Percentiles rank a stretch among this genome's conserved stretches.
These are phyloP conservation scores for Theristicus caerulescens DNA, from an alignment of 2,113 vertebrate genomes.

Conservation along the genomic window DNA sequence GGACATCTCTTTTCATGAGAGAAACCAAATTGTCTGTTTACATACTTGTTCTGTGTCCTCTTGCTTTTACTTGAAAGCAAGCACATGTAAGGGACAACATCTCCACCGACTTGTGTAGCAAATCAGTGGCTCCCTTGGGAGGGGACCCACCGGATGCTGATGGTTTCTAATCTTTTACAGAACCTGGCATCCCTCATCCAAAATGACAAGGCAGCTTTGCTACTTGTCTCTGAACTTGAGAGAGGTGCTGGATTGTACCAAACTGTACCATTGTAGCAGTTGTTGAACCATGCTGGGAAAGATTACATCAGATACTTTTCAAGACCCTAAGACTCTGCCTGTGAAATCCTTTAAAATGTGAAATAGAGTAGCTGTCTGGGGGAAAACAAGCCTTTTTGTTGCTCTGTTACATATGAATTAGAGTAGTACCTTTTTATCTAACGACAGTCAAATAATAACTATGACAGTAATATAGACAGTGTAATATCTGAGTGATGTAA, in stretches of 20 bases:
- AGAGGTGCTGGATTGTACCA: not conserved
- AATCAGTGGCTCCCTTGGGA: not conserved
- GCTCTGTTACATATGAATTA: not conserved
- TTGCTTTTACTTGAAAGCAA: not conserved
- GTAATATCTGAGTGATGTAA: not conserved
- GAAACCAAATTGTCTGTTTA: not conserved
- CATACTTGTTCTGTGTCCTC: not conserved
- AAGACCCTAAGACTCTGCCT: not conserved
- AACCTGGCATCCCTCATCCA: not conserved
- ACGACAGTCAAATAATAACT: not conserved
- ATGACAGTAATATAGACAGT: not conserved
- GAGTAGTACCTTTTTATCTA: not conserved
- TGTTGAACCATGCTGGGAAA: not conserved
- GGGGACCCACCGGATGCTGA: not conserved
- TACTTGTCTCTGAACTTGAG: not conserved
- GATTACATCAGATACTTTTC: not conserved
- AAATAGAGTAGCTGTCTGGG: not conserved
- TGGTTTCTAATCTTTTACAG: not conserved
- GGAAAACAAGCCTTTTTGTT: not conserved
- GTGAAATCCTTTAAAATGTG: not conserved
- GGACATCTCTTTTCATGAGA: not conserved
- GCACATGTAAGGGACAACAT: fast-evolving
- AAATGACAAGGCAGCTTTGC: not conserved
- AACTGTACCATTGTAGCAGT: not conserved
- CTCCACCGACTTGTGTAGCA: not conserved